Conservation (phyloP, 2,113 vertebrate species). For the Eudorcas thomsonii region DNA sequence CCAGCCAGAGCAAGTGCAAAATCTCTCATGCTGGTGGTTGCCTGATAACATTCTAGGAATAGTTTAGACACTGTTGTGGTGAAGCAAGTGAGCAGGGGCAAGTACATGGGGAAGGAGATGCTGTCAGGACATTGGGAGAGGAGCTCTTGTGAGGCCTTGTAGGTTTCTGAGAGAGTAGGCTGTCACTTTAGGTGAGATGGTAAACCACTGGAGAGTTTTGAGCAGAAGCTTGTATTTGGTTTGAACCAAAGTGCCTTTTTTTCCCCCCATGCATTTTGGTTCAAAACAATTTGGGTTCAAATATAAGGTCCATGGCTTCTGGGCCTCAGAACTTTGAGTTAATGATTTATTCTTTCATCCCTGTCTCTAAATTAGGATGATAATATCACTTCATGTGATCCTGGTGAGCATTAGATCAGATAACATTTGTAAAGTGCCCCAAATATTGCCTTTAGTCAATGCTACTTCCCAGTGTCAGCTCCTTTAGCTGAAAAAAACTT, state of each 20-base stretch:
- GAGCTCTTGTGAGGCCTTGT: neutral
- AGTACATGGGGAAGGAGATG: neutral
- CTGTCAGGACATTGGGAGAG: too few species aligned
- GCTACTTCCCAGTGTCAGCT: neutral
- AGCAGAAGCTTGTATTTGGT: neutral
- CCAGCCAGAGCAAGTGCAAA: neutral
- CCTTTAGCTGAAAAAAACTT: neutral
- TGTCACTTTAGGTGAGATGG: neutral
- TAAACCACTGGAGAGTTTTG: neutral
- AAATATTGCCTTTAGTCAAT: neutral
- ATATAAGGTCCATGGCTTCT: neutral
- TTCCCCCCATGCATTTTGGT: neutral
- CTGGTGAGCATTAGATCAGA: slow-evolving; percentile 13
- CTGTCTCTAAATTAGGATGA: slow-evolving; percentile 15
- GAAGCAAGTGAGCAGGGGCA: neutral
- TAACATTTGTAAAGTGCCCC: slow-evolving; percentile 1
- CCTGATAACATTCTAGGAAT: neutral
- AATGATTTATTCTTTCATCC: slow-evolving; percentile 18
- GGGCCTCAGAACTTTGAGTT: neutral
- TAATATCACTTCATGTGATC: neutral
- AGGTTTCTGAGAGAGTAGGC: neutral
- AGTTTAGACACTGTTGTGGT: neutral
- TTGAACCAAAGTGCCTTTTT: neutral
- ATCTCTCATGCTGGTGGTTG: neutral
- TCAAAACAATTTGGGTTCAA: neutral